Evolutionary conservation across 1,140 invertebrate genomes (phyloP).

Genomic region (Drosophila kanapiae): DNA sequence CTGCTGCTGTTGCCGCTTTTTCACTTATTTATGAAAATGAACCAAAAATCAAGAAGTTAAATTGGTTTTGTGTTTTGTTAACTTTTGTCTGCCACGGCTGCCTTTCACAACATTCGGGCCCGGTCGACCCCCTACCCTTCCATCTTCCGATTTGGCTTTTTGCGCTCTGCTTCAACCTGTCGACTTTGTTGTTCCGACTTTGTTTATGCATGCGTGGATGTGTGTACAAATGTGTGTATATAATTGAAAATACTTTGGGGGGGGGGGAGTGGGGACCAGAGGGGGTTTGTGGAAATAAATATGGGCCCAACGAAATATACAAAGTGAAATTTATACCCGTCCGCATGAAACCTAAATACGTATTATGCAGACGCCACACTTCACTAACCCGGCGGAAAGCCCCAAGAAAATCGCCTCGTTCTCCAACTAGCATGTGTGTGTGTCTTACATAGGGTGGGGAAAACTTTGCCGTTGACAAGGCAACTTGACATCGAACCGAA

Average conservation of each 20-base stretch:
- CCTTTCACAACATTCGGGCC: conserved; percentile 6
- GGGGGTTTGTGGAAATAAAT: conserved; percentile 48
- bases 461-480: conserved; percentile 72
- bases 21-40: conserved; percentile 78
- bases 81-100: conserved; percentile 69
- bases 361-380: conserved; percentile 67
- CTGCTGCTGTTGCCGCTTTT: conserved; percentile 45
- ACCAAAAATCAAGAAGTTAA: conserved; percentile 79
- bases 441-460: conserved; percentile 18
- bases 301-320: conserved; percentile 61
- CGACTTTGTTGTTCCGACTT: conserved; percentile 54
- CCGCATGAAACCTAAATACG: conserved; percentile 68
- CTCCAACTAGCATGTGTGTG: neutral
- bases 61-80: conserved; percentile 80
- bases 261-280: neutral
- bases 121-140: no score
- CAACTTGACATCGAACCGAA: conserved; percentile 44
- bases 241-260: conserved; percentile 69
- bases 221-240: conserved; percentile 39
- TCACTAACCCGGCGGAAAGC: conserved; percentile 27
- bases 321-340: conserved; percentile 76
- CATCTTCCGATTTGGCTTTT: conserved; percentile 50
- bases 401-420: conserved; percentile 26
- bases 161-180: conserved; percentile 72
- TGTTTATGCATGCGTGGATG: conserved; percentile 42